Evolutionary conservation across 2,113 vertebrate species (phyloP).

Genomic region (Oncorhynchus tshawytscha): DNA sequence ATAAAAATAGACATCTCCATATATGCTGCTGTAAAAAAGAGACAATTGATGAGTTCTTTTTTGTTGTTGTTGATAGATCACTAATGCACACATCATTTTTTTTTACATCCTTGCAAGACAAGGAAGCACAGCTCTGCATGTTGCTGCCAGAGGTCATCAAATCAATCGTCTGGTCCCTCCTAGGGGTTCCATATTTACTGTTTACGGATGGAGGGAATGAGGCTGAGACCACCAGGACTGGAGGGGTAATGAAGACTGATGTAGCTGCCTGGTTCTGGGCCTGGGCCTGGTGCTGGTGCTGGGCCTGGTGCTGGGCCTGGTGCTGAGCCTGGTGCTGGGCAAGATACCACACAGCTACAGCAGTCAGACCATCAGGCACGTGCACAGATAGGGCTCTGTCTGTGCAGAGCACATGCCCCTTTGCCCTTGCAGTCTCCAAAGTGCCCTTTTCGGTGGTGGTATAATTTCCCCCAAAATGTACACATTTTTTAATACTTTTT

Average conservation of each 20-base stretch:
- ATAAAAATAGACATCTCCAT: too few species aligned
- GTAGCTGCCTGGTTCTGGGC: conserved; percentile 9
- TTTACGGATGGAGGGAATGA: conserved; percentile 52
- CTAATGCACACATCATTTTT: conserved; percentile 12
- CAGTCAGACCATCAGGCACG: conserved; percentile 2
- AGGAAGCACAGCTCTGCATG: conserved; percentile 7
- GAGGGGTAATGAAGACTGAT: conserved; percentile 50
- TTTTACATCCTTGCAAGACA: neutral
- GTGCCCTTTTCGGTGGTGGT: too few species aligned
- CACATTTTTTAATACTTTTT: too few species aligned
- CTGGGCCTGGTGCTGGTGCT: neutral
- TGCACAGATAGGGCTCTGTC: too few species aligned
- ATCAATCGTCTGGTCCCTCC: conserved; percentile 38
- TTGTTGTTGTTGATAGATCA: conserved; percentile 33
- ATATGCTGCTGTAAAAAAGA: neutral
- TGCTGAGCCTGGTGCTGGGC: too few species aligned
- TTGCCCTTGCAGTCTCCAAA: too few species aligned
- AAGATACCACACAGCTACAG: conserved; percentile 11
- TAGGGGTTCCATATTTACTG: conserved; percentile 46
- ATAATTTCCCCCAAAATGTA: too few species aligned
- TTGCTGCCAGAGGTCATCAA: conserved; percentile 40
- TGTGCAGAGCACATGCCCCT: too few species aligned
- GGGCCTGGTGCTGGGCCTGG: too few species aligned
- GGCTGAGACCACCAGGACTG: conserved; percentile 39
- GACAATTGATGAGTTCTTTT: conserved; percentile 3